Percentiles rank a stretch among this genome's conserved stretches.
phyloP scores from a whole-genome alignment of 2,888 invertebrate genomes.

The Epirrhoe alternata region DNA sequence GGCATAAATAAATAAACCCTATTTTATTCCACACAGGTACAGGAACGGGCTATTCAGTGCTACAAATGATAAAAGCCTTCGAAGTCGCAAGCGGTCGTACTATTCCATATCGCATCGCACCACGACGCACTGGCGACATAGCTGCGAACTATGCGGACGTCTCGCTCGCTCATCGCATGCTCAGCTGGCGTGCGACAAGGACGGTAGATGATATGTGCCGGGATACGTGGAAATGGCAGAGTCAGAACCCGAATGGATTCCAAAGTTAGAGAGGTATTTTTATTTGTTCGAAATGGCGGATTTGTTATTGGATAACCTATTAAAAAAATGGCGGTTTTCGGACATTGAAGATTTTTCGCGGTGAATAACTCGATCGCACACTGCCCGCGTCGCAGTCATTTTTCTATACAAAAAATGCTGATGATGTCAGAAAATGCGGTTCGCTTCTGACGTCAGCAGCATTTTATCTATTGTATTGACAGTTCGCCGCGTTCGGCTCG shows the following conservation, averaged over 20 bases:
- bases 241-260: slow-evolving; percentile 91
- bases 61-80: slow-evolving; percentile 93
- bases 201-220: slow-evolving; percentile 92
- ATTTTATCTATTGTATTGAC: no score
- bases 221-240: slow-evolving; percentile 96
- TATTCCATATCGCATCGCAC: slow-evolving; percentile 89
- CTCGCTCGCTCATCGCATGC: slow-evolving; percentile 88
- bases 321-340: no score
- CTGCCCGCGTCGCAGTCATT: no score
- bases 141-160: slow-evolving; percentile 94
- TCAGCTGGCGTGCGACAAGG: slow-evolving; percentile 93
- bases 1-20: no score
- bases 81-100: slow-evolving; percentile 89
- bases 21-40: slow-evolving; percentile 76
- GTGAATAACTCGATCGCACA: no score
- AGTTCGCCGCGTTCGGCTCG: no score
- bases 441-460: no score
- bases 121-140: slow-evolving; percentile 93
- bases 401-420: no score
- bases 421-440: no score
- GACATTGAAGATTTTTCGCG: no score
- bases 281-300: no score
- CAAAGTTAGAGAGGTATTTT: slow-evolving; percentile 35
- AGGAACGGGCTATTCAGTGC: slow-evolving; percentile 93
- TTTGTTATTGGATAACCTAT: no score